A percentile compares a stretch with the other conserved stretches of the same genome.
Evolutionary conservation across 2,797 vertebrate species (phyloP).

Genomic region (Distichodus sexfasciatus): DNA sequence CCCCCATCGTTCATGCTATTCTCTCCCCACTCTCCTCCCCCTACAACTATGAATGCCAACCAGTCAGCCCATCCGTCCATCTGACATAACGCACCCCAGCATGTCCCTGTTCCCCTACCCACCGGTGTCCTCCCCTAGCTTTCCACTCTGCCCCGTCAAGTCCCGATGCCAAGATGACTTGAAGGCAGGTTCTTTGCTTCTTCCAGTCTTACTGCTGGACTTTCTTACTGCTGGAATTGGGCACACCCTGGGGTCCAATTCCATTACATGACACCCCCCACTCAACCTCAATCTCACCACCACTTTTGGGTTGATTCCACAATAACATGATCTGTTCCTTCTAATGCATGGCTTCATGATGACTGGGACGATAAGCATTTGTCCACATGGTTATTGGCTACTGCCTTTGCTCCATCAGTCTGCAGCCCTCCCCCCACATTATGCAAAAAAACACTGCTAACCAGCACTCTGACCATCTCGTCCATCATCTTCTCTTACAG

Average conservation of each 20-base stretch:
- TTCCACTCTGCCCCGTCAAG: not conserved
- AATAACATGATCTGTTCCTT: not conserved
- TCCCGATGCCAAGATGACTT: not conserved
- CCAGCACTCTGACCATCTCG: not conserved
- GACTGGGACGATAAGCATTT: slow-evolving; percentile 8
- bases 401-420: not conserved
- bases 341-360: slow-evolving; percentile 1
- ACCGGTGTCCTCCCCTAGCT: not conserved
- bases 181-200: slow-evolving; percentile 11
- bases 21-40: slow-evolving; percentile 25
- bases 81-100: slow-evolving; percentile 1
- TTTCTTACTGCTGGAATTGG: no score
- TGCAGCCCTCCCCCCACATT: slow-evolving; percentile 13
- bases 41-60: slow-evolving; percentile 18
- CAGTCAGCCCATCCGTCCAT: slow-evolving; percentile 11
- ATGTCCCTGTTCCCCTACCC: not conserved
- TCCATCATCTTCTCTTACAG: not conserved
- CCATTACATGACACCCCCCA: not conserved
- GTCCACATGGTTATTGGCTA: slow-evolving; percentile 11
- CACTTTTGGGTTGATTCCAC: slow-evolving; percentile 9
- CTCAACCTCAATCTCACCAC: no score
- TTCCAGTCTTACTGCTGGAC: slow-evolving; percentile 3
- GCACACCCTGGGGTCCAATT: not conserved
- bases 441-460: slow-evolving; percentile 5
- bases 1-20: slow-evolving; percentile 6